These are phyloP conservation scores for Drosophila lacicola DNA, from an alignment of 2,888 invertebrate genomes.

Conservation along the genomic window DNA sequence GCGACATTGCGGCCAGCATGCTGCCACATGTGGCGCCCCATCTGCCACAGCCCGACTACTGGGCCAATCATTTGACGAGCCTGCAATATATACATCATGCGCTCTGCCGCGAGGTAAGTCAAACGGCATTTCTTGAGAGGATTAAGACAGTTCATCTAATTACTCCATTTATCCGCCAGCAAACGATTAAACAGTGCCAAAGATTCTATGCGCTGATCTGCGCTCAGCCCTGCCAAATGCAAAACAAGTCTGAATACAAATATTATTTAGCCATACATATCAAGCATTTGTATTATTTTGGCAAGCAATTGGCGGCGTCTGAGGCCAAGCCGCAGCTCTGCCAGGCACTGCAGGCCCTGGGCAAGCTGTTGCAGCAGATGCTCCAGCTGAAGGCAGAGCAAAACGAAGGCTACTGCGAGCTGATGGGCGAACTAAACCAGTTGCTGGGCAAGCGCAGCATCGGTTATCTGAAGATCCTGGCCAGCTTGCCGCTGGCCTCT, in stretches of 20 bases:
- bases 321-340: slow-evolving; percentile 21
- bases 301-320: slow-evolving; percentile 35
- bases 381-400: slow-evolving; percentile 30
- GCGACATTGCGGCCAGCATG: slow-evolving; percentile 61
- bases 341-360: slow-evolving; percentile 49
- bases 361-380: slow-evolving; percentile 63
- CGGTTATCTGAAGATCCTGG: slow-evolving; percentile 50
- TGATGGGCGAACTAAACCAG: slow-evolving; percentile 56
- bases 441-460: slow-evolving; percentile 50
- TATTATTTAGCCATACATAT: slow-evolving; percentile 62
- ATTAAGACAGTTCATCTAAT: background rate
- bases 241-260: slow-evolving; percentile 58
- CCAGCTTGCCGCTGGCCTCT: slow-evolving; percentile 36
- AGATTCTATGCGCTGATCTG: slow-evolving; percentile 59
- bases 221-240: slow-evolving; percentile 53
- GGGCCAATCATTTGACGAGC: slow-evolving; percentile 65
- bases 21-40: slow-evolving; percentile 58
- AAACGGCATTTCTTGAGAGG: background rate
- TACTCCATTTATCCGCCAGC: slow-evolving; percentile 38
- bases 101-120: slow-evolving; percentile 61
- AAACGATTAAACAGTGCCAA: slow-evolving; percentile 47
- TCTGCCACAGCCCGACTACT: slow-evolving; percentile 47
- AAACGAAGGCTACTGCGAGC: slow-evolving; percentile 36
- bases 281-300: slow-evolving; percentile 55
- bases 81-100: slow-evolving; percentile 69